Evolutionary conservation across 2,113 vertebrate species (phyloP).

Genomic region (Elaphurus davidianus): DNA sequence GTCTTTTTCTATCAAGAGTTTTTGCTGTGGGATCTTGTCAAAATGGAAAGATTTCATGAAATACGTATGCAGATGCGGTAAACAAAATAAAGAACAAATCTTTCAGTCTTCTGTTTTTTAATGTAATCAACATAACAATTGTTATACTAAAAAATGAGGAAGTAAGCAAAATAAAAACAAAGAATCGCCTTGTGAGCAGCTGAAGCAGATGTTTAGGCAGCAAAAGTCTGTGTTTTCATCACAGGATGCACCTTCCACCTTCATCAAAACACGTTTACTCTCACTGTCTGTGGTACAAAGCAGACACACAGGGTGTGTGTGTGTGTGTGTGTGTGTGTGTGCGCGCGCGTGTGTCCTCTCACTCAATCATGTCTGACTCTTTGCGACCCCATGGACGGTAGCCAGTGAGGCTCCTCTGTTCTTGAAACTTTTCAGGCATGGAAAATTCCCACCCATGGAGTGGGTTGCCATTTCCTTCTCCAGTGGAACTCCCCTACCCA

Average conservation of each 20-base stretch:
- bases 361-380: background rate
- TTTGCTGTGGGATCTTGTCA: background rate
- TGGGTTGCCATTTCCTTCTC: background rate
- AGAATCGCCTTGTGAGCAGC: background rate
- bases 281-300: fast-evolving
- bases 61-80: background rate
- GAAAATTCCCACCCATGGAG: background rate
- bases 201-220: background rate
- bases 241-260: background rate
- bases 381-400: background rate
- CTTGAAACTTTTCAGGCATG: background rate
- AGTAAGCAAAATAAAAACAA: background rate
- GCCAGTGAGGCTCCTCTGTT: background rate
- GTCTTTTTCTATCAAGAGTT: background rate
- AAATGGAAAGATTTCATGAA: fast-evolving
- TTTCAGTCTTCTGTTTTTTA: background rate
- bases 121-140: slow-evolving; percentile 57
- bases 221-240: background rate
- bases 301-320: fast-evolving
- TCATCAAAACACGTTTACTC: background rate
- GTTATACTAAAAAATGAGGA: background rate
- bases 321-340: background rate
- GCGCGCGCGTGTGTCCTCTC: background rate
- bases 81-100: background rate
- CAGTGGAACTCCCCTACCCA: background rate